These are phyloP conservation scores for Scleropages formosus DNA, from an alignment of 2,797 vertebrate species.

Conservation along the genomic window DNA sequence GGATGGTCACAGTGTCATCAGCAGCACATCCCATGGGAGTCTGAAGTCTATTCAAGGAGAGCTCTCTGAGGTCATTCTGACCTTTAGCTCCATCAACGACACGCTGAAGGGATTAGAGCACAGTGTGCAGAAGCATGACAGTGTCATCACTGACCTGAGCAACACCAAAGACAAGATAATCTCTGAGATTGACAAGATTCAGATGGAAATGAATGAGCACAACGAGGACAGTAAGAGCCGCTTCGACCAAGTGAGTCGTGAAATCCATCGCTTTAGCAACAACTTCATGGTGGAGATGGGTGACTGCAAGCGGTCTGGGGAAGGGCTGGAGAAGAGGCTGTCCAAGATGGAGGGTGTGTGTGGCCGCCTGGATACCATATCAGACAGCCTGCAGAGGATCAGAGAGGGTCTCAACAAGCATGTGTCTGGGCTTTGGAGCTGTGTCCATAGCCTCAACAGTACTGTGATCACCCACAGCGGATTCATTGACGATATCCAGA, in stretches of 20 bases:
- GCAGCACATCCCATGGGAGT: slow-evolving; percentile 66
- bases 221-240: slow-evolving; percentile 64
- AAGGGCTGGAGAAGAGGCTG: slow-evolving; percentile 75
- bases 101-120: slow-evolving; percentile 77
- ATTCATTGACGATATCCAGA: slow-evolving; percentile 72
- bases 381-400: slow-evolving; percentile 73
- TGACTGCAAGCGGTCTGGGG: slow-evolving; percentile 67
- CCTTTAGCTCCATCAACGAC: slow-evolving; percentile 77
- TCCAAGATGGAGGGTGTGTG: slow-evolving; percentile 82
- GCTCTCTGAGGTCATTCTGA: slow-evolving; percentile 67
- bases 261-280: slow-evolving; percentile 66
- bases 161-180: slow-evolving; percentile 70
- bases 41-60: slow-evolving; percentile 80
- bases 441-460: slow-evolving; percentile 78
- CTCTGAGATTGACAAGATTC: slow-evolving; percentile 76
- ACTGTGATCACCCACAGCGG: slow-evolving; percentile 68
- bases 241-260: slow-evolving; percentile 61
- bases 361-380: slow-evolving; percentile 74
- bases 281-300: slow-evolving; percentile 61
- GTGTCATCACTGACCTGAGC: slow-evolving; percentile 67
- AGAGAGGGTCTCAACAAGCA: slow-evolving; percentile 80
- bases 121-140: slow-evolving; percentile 73
- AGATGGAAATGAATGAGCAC: slow-evolving; percentile 71
- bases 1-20: slow-evolving; percentile 73
- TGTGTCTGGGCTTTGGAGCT: slow-evolving; percentile 80